Evolutionary conservation across 2,888 invertebrate species (phyloP).

Genomic region (Conus canariensis): DNA sequence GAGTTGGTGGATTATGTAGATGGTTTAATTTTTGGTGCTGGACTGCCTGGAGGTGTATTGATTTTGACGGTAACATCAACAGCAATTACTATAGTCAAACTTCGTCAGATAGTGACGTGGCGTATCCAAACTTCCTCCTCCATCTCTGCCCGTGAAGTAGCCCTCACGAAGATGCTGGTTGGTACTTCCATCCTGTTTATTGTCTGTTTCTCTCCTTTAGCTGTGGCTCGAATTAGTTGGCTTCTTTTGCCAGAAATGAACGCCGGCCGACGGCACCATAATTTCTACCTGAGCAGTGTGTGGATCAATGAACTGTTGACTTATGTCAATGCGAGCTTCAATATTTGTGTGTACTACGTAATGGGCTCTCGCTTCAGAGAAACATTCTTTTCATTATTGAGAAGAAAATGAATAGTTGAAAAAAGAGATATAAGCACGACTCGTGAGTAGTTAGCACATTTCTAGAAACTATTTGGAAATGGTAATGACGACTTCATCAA

Average conservation of each 20-base stretch:
- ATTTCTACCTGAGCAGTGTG: neutral
- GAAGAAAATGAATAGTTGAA: neutral
- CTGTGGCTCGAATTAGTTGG: neutral
- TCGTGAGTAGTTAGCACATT: too few species aligned
- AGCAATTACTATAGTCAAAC: neutral
- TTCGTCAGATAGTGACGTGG: constrained; percentile 1
- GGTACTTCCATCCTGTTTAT: constrained; percentile 39
- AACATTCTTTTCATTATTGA: neutral
- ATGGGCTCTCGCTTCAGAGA: constrained; percentile 12
- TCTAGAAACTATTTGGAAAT: too few species aligned
- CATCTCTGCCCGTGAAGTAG: constrained; percentile 22
- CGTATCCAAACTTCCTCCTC: neutral
- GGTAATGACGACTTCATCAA: too few species aligned
- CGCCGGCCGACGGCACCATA: neutral
- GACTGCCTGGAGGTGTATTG: neutral
- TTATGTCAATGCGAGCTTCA: neutral
- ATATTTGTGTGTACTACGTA: neutral
- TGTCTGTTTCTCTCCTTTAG: neutral
- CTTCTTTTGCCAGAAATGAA: constrained; percentile 1
- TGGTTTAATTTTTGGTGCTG: neutral
- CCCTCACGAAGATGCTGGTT: constrained; percentile 37
- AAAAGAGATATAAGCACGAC: too few species aligned
- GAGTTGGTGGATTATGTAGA: neutral
- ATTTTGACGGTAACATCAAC: neutral
- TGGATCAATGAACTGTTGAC: neutral